These are phyloP conservation scores for Erebia epiphron DNA, from an alignment of 2,888 invertebrate species.

Conservation along the genomic window DNA sequence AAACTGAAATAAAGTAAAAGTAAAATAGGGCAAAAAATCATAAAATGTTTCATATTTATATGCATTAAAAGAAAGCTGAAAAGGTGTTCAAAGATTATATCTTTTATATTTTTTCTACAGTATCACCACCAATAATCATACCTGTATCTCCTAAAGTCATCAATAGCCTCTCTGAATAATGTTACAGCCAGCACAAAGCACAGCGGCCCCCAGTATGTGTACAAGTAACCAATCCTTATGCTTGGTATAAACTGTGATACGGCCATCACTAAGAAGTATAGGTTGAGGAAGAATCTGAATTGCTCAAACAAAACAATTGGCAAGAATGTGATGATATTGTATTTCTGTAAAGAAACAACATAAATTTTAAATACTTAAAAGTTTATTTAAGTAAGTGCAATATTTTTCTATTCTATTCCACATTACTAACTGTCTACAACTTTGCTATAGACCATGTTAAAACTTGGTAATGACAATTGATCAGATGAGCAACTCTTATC, in stretches of 20 bases:
- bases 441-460: too few relatives aligned
- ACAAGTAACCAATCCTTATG: conserved; percentile 97
- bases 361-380: not conserved
- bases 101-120: too few relatives aligned
- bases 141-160: conserved; percentile 95
- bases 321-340: conserved; percentile 95
- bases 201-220: conserved; percentile 99
- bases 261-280: conserved; percentile 99
- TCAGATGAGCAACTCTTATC: too few relatives aligned
- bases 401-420: not conserved
- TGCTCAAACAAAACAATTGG: conserved; percentile 98
- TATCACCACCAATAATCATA: conserved; percentile 42
- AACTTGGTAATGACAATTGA: too few relatives aligned
- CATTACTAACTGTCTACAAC: too few relatives aligned
- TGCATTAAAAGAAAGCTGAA: too few relatives aligned
- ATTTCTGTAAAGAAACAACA: conserved; percentile 87
- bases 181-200: conserved; percentile 98
- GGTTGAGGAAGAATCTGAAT: conserved; percentile 98
- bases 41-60: too few relatives aligned
- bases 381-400: too few relatives aligned
- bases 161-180: conserved; percentile 97
- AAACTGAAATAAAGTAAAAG: too few relatives aligned
- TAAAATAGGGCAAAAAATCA: too few relatives aligned
- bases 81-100: too few relatives aligned
- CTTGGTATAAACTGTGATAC: conserved; percentile 98